Base-by-base conservation (phyloP, 2,797 vertebrate species). In the Tokudaia muenninki region DNA sequence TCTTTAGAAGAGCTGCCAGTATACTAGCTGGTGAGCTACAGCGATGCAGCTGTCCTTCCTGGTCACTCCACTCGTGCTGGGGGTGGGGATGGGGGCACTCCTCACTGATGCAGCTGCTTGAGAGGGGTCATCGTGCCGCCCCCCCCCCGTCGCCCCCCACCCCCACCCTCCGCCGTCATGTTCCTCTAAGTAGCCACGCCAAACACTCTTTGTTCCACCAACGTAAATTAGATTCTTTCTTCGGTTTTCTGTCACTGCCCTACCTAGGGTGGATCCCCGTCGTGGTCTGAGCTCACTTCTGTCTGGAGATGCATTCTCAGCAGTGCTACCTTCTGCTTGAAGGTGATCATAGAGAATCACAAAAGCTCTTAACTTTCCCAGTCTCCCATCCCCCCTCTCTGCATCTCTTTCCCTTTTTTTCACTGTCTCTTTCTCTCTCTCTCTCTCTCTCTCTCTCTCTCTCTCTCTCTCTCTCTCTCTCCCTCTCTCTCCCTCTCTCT, bases 21-120 rank as follows among this genome's bases (percentile, higher is more conserved):
- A 11, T 3, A 2, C 13, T 55, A 24, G 84, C 55, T 50, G 2
- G 21, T 29, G 34, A 55, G 84, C 14, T 41, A 47, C 50, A 72
- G 8, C 0, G 1, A 57, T 19, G 9, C 86, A 12, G 67, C 22
- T 57, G 24, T 11, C 22, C 65, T 70, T 52, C 1, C 7, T 37
- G 50, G 50, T 87, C 84, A 41, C 67, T 31, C n/a, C 70, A 72
- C n/a, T 37, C 3, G 0, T 1, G 67, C 31, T 87, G 47, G 63
- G 21, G 47, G 6, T 72, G 34, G 61, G 21, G 9, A 1, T 6
- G 9, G 59, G 3, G 10, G 2, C 0, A 6, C 7, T n/a, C 31
- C 31, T 67, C 31, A 0, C 19, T 16, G 63, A n/a, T 1, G 1
- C 83, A 50, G 44, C 61, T 86, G 47, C 84, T 52, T 17, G 19